A percentile compares a stretch with the other conserved stretches of the same genome.
Evolutionary conservation across 2,113 vertebrate species (phyloP).

Genomic region (Murina feae): DNA sequence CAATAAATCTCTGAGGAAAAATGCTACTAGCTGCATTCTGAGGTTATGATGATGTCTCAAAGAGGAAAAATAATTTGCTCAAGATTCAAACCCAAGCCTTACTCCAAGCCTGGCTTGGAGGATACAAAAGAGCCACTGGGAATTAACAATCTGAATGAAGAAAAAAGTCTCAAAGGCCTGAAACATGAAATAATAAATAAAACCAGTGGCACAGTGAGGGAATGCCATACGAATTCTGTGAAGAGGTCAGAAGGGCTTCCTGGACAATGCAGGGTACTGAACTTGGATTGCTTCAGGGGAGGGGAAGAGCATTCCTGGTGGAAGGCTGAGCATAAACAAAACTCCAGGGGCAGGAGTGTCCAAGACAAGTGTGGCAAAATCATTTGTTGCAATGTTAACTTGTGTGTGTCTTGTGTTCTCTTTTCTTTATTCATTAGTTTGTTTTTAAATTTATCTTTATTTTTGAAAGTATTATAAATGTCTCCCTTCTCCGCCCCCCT

Average conservation of each 20-base stretch:
- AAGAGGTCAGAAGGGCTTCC: neutral
- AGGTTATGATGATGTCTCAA: neutral
- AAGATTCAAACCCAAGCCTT: constrained; percentile 14
- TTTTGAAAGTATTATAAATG: no score
- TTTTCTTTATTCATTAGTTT: neutral
- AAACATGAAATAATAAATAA: neutral
- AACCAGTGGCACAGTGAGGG: neutral
- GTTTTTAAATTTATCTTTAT: no score
- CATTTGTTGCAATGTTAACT: neutral
- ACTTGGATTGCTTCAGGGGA: neutral
- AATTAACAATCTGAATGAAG: neutral
- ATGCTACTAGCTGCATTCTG: neutral
- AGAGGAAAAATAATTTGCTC: neutral
- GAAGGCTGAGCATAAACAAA: neutral
- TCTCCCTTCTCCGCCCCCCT: no score
- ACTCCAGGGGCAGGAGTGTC: neutral
- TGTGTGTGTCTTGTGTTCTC: neutral
- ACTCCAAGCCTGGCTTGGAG: neutral
- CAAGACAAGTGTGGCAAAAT: neutral
- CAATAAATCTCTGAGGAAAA: constrained; percentile 33
- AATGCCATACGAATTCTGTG: neutral
- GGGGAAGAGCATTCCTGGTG: neutral
- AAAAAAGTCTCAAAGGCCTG: neutral
- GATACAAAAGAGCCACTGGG: neutral
- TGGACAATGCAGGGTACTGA: neutral